Percentiles rank a stretch among this genome's conserved stretches.
These are phyloP conservation scores for Anthoptus insignis DNA, from an alignment of 2,888 invertebrate species.

Conservation along the genomic window DNA sequence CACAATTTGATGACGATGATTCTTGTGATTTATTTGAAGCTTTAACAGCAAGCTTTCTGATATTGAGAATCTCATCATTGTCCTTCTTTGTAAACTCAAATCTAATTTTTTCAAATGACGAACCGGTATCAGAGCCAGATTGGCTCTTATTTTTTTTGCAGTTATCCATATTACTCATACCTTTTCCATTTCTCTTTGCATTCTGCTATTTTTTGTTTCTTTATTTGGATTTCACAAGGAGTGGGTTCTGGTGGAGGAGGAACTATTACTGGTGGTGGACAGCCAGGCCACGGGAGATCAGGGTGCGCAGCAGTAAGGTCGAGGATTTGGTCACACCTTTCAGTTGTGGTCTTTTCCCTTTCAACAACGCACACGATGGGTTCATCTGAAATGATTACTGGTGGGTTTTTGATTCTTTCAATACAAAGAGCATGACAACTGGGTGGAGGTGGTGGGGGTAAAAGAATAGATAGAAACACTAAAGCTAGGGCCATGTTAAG, in stretches of 20 bases:
- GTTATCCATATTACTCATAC: conserved; percentile 63
- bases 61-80: conserved; percentile 49
- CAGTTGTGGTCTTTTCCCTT: conserved; percentile 55
- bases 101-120: conserved; percentile 54
- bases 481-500: too few species aligned
- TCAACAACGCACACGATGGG: conserved; percentile 59
- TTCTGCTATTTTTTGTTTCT: conserved; percentile 51
- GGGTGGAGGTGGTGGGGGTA: conserved; percentile 54
- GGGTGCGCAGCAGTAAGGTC: conserved; percentile 51
- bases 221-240: conserved; percentile 61
- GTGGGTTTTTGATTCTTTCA: conserved; percentile 69
- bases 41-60: conserved; percentile 52
- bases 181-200: conserved; percentile 64
- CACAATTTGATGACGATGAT: conserved; percentile 39
- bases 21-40: conserved; percentile 43
- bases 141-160: conserved; percentile 35
- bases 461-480: too few species aligned
- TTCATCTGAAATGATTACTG: conserved; percentile 44
- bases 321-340: conserved; percentile 61
- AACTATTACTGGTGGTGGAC: conserved; percentile 56
- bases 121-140: conserved; percentile 47
- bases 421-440: conserved; percentile 63
- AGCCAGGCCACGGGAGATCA: conserved; percentile 59
- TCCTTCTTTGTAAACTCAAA: conserved; percentile 47
- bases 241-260: conserved; percentile 59